phyloP scores from a whole-genome alignment of 2,888 invertebrate genomes.

The Drosophila formosana region DNA sequence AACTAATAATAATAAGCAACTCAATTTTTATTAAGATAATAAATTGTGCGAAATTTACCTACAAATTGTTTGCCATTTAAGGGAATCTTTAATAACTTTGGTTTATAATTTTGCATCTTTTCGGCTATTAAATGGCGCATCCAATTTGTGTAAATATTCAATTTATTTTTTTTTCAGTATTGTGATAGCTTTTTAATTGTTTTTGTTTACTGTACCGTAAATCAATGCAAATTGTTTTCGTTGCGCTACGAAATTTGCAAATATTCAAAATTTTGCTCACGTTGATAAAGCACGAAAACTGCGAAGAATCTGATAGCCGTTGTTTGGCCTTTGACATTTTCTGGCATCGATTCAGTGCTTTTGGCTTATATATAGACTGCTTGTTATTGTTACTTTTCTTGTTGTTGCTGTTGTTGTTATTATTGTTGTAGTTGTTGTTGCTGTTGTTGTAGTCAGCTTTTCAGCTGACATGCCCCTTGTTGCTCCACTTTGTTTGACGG shows the following conservation, averaged over 20 bases:
- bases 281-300: constrained; percentile 53
- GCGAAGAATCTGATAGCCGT: constrained; percentile 44
- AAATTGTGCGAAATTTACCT: too few species aligned
- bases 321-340: constrained; percentile 53
- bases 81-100: too few species aligned
- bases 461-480: constrained; percentile 20
- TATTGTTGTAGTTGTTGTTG: constrained; percentile 3
- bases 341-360: constrained; percentile 25
- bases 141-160: neutral
- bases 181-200: constrained; percentile 33
- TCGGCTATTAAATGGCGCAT: neutral
- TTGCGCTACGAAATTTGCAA: constrained; percentile 35
- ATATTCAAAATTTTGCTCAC: constrained; percentile 40
- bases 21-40: too few species aligned
- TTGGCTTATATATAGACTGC: constrained; percentile 6
- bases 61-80: neutral
- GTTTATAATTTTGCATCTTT: neutral
- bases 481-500: constrained; percentile 40
- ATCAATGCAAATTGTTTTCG: constrained; percentile 35
- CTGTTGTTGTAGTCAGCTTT: constrained; percentile 10
- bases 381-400: constrained; percentile 3
- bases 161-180: constrained; percentile 3
- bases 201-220: constrained; percentile 4
- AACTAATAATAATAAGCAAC: too few species aligned
- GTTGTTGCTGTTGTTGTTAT: neutral